Conservation (phyloP, 2,113 vertebrate genomes). For the Pimephales promelas region DNA sequence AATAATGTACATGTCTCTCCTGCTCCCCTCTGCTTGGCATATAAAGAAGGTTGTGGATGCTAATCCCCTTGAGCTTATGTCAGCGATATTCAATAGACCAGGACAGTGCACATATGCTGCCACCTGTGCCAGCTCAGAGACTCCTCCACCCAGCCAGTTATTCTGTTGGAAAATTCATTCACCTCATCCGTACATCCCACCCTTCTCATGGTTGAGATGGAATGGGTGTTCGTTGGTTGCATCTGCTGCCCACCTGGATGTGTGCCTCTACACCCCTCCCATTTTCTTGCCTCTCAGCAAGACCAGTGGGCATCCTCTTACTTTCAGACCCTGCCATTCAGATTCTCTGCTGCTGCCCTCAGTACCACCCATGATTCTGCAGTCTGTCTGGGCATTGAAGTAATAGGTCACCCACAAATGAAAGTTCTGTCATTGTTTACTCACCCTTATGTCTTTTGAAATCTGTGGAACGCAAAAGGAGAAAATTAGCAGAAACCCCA, state of each 20-base stretch:
- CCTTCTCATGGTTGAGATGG: conserved; percentile 21
- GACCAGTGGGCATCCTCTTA: conserved; percentile 11
- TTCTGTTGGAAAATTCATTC: conserved; percentile 18
- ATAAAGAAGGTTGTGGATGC: conserved; percentile 1
- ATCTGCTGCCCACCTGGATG: conserved; percentile 46
- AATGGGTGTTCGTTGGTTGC: conserved; percentile 7
- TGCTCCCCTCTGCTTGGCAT: not conserved
- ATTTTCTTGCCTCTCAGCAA: not conserved
- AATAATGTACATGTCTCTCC: conserved; percentile 3
- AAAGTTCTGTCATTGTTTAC: not conserved
- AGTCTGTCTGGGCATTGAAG: conserved; percentile 38
- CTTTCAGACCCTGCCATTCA: not conserved
- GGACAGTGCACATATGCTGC: conserved; percentile 37
- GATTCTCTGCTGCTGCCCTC: not conserved
- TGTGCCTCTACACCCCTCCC: not conserved
- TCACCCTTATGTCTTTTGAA: not conserved
- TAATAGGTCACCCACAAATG: not conserved
- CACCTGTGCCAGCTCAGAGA: conserved; percentile 29
- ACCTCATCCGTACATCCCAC: not conserved
- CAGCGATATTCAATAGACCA: conserved; percentile 31
- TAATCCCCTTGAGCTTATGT: conserved; percentile 30
- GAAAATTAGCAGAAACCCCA: not conserved
- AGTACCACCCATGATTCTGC: conserved; percentile 34
- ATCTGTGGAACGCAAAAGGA: not conserved
- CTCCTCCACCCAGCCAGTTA: not conserved